A percentile compares a stretch with the other conserved stretches of the same genome.
phyloP scores from a whole-genome alignment of 2,113 vertebrate species.

The Albula goreensis region DNA sequence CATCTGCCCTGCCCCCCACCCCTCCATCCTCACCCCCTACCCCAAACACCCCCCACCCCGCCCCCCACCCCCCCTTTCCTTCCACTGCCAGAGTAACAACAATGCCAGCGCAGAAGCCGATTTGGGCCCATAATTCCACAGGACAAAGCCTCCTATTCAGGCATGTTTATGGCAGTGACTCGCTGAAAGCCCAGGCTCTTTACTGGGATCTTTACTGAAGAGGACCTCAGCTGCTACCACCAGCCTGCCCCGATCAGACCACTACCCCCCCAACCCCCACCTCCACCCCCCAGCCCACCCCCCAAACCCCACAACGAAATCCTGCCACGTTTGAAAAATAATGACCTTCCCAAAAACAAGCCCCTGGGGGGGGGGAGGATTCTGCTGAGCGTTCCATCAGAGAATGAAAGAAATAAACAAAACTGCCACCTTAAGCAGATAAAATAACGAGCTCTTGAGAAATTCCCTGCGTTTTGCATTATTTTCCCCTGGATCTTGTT shows the following conservation, averaged over 20 bases:
- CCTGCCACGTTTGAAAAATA: neutral
- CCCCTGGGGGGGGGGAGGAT: no score
- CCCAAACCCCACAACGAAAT: neutral
- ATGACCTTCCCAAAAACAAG: neutral
- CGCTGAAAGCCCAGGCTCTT: neutral
- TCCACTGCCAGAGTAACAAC: conserved; percentile 27
- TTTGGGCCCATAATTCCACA: conserved; percentile 19
- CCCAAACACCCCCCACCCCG: neutral
- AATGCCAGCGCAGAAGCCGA: conserved; percentile 35
- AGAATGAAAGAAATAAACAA: neutral
- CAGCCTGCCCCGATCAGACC: neutral
- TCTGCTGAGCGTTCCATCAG: neutral
- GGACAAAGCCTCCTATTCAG: conserved; percentile 49
- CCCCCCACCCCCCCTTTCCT: neutral
- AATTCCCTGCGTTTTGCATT: neutral
- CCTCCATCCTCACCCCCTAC: conserved; percentile 13
- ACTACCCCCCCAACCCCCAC: neutral
- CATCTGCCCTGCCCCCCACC: conserved; percentile 20
- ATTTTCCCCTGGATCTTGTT: neutral
- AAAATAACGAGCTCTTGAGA: neutral
- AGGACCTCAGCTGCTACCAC: neutral
- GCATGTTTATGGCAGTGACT: conserved; percentile 27
- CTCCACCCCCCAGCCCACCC: neutral
- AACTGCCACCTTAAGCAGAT: neutral
- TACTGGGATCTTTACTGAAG: conserved; percentile 17